Conservation (phyloP, 2,888 invertebrate genomes). For the Eudasyphora cyanicolor region DNA sequence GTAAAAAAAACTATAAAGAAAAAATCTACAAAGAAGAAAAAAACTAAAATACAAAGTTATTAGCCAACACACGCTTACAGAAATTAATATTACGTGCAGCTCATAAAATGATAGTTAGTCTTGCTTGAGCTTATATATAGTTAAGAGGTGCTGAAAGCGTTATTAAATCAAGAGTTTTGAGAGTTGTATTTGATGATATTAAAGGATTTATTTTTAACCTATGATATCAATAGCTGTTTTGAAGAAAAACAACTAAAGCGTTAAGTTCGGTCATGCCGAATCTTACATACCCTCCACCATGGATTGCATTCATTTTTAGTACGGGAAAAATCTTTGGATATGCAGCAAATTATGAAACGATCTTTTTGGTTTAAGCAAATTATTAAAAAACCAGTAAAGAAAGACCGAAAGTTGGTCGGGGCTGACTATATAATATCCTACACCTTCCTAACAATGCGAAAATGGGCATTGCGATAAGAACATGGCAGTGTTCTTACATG, state of each 20-base stretch:
- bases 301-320: too few species aligned
- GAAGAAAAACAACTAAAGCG: too few species aligned
- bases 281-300: too few species aligned
- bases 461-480: too few species aligned
- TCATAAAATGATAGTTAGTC: background rate
- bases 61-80: background rate
- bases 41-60: background rate
- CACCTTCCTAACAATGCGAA: too few species aligned
- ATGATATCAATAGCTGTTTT: background rate
- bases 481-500: too few species aligned
- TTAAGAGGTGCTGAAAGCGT: background rate
- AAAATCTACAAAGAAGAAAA: background rate
- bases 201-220: constrained; percentile 8
- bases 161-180: background rate
- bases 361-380: background rate
- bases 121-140: background rate
- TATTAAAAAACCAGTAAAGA: too few species aligned
- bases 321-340: too few species aligned
- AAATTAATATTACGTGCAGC: background rate
- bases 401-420: too few species aligned
- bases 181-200: background rate
- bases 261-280: too few species aligned
- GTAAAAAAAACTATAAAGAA: too few species aligned
- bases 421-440: too few species aligned
- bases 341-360: background rate